Evolutionary conservation across 2,113 vertebrate genomes (phyloP).

Genomic region (Siphamia tubifer): DNA sequence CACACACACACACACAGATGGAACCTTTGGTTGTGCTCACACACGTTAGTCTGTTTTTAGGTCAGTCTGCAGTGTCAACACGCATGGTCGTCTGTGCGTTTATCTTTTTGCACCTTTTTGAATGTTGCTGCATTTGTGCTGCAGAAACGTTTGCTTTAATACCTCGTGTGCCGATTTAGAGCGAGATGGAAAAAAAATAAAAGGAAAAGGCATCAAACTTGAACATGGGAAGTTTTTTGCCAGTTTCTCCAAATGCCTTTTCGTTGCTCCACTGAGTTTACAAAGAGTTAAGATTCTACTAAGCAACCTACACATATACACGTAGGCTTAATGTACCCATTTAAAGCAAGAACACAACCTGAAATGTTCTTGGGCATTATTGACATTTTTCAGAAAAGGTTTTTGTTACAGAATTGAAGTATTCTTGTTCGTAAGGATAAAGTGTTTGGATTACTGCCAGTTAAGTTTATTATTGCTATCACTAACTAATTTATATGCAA

Average conservation of each 20-base stretch:
- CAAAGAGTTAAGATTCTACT: constrained; percentile 31
- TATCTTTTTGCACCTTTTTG: background rate
- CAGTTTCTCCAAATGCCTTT: constrained; percentile 20
- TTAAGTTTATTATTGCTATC: too few relatives aligned
- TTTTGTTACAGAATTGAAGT: too few relatives aligned
- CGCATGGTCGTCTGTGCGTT: constrained; percentile 21
- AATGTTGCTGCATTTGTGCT: constrained; percentile 4
- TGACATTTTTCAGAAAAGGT: background rate
- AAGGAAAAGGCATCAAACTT: background rate
- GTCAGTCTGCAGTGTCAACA: constrained; percentile 29
- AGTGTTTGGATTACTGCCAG: too few relatives aligned
- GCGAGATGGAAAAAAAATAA: background rate
- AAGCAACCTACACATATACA: constrained; percentile 23
- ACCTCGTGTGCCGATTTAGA: constrained; percentile 49
- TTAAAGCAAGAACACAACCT: background rate
- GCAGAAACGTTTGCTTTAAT: constrained; percentile 28
- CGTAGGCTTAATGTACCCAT: constrained; percentile 31
- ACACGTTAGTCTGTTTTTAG: constrained; percentile 22
- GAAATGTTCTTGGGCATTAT: background rate
- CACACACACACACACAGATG: too few relatives aligned
- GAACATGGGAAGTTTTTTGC: background rate
- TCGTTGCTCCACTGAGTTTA: constrained; percentile 22
- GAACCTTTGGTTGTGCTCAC: constrained; percentile 33
- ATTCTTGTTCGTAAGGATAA: too few relatives aligned
- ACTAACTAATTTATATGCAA: too few relatives aligned